Conservation (phyloP, 2,113 vertebrate species). For the Oncorhynchus mykiss region DNA sequence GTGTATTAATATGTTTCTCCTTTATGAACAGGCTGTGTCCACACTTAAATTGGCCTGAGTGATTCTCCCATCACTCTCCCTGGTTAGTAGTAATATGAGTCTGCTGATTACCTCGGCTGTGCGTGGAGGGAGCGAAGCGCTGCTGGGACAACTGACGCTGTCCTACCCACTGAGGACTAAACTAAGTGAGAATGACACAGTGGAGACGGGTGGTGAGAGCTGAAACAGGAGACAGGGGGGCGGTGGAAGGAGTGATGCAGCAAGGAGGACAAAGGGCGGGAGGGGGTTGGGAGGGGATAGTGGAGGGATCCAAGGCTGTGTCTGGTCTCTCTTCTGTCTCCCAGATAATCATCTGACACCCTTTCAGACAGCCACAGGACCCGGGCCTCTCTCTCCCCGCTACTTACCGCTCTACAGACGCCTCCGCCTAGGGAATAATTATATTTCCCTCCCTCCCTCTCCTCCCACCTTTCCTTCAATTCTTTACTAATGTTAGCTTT, state of each 20-base stretch:
- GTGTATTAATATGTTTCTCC: slow-evolving; percentile 26
- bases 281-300: too few species aligned
- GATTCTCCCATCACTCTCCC: slow-evolving; percentile 33
- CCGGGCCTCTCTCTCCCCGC: slow-evolving; percentile 14
- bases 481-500: slow-evolving; percentile 64
- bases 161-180: slow-evolving; percentile 32
- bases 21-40: slow-evolving; percentile 49
- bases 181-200: slow-evolving; percentile 48
- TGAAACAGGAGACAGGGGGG: slow-evolving; percentile 28
- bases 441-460: slow-evolving; percentile 26
- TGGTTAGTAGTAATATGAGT: slow-evolving; percentile 41
- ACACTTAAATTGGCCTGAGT: slow-evolving; percentile 51
- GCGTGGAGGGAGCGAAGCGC: neutral
- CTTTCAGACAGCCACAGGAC: slow-evolving; percentile 35
- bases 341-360: slow-evolving; percentile 62
- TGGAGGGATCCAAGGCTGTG: too few species aligned
- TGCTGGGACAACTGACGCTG: slow-evolving; percentile 11
- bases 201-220: slow-evolving; percentile 23
- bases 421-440: slow-evolving; percentile 44
- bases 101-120: slow-evolving; percentile 44
- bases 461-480: slow-evolving; percentile 28
- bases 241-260: neutral
- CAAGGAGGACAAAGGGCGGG: too few species aligned
- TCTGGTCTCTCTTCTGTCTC: slow-evolving; percentile 37
- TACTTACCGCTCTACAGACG: slow-evolving; percentile 15